Evolutionary conservation across 2,797 vertebrate genomes (phyloP).

Genomic region (Calcarius lapponicus): DNA sequence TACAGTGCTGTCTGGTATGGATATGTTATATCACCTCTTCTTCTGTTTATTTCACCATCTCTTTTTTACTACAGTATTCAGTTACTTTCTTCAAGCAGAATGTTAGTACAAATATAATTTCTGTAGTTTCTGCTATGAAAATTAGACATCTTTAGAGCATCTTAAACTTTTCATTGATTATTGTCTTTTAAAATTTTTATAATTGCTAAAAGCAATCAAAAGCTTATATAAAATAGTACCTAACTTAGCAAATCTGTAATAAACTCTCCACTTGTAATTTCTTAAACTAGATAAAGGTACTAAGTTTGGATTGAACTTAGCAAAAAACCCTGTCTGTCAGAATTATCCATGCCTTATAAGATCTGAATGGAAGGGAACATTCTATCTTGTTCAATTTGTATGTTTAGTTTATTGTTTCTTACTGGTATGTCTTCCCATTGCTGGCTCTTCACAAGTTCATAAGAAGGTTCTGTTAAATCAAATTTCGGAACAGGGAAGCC

Average conservation of each 20-base stretch:
- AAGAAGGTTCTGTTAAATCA: slow-evolving; percentile 92
- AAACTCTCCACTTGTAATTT: not conserved
- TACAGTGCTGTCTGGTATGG: slow-evolving; percentile 38
- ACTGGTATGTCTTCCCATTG: slow-evolving; percentile 97
- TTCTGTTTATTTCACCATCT: slow-evolving; percentile 62
- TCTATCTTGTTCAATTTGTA: not conserved
- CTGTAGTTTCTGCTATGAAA: slow-evolving; percentile 45
- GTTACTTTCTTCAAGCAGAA: slow-evolving; percentile 51
- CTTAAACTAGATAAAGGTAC: not conserved
- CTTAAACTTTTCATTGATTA: slow-evolving; percentile 51
- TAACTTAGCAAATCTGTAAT: slow-evolving; percentile 23
- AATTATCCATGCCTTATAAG: not conserved
- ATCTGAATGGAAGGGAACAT: not conserved
- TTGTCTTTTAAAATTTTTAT: slow-evolving; percentile 33
- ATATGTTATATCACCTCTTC: slow-evolving; percentile 38
- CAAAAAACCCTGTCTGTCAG: not conserved
- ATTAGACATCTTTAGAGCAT: slow-evolving; percentile 23
- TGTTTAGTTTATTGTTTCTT: slow-evolving; percentile 66
- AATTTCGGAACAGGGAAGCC: slow-evolving; percentile 94
- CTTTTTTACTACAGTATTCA: slow-evolving; percentile 51
- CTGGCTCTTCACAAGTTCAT: slow-evolving; percentile 93
- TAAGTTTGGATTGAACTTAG: not conserved
- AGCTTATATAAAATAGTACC: slow-evolving; percentile 7
- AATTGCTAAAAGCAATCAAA: slow-evolving; percentile 49
- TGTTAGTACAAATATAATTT: slow-evolving; percentile 30